Evolutionary conservation across 2,797 vertebrate genomes (phyloP).

Genomic region (Morelia viridis): DNA sequence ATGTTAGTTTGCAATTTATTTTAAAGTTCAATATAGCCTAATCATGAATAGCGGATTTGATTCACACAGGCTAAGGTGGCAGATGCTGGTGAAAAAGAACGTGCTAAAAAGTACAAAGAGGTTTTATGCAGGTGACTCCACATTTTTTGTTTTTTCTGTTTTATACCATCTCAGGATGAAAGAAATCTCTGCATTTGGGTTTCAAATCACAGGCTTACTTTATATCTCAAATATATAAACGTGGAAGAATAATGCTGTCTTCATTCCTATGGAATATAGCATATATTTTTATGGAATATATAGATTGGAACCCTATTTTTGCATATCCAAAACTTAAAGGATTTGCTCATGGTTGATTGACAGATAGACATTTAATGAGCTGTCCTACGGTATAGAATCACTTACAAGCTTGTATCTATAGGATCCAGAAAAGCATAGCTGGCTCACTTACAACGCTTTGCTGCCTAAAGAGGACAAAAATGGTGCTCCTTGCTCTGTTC

Average conservation of each 20-base stretch:
- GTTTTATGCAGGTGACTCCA: slow-evolving; percentile 57
- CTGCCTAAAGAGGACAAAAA: no score
- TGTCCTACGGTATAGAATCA: neutral
- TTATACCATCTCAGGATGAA: slow-evolving; percentile 50
- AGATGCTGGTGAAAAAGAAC: slow-evolving; percentile 52
- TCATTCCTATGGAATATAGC: slow-evolving; percentile 19
- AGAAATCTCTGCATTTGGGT: neutral
- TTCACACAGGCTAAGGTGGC: slow-evolving; percentile 54
- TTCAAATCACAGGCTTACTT: slow-evolving; percentile 40
- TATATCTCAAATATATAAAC: slow-evolving; percentile 53
- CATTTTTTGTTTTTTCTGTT: slow-evolving; percentile 52
- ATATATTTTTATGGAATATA: slow-evolving; percentile 52
- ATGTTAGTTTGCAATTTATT: slow-evolving; percentile 57
- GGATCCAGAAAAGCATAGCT: no score
- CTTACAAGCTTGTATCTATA: neutral
- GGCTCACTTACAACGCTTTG: no score
- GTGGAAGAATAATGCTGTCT: slow-evolving; percentile 42
- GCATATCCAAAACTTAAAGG: slow-evolving; percentile 61
- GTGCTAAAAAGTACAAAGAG: slow-evolving; percentile 50
- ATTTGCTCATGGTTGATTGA: slow-evolving; percentile 28
- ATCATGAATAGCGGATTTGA: slow-evolving; percentile 58
- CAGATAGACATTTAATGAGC: neutral
- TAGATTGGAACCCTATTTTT: slow-evolving; percentile 60
- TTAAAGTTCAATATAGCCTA: slow-evolving; percentile 49
- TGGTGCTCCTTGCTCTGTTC: no score